Evolutionary conservation across 2,888 invertebrate species (phyloP).

Genomic region (Aphidoletes aphidimyza): DNA sequence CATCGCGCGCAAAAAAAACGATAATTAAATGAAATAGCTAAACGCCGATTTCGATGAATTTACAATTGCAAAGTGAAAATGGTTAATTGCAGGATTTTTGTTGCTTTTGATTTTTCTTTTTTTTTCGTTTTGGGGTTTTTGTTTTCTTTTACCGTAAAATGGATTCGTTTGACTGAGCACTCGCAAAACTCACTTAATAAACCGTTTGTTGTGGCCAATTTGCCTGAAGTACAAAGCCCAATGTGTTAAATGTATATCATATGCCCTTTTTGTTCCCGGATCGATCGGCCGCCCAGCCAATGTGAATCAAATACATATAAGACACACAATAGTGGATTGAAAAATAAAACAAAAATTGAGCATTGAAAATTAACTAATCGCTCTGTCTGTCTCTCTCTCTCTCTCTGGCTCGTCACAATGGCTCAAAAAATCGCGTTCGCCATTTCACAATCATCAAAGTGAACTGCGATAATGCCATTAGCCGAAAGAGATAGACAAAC

Average conservation of each 20-base stretch:
- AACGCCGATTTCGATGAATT: background rate
- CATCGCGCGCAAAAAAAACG: background rate
- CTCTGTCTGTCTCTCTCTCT: too few species aligned
- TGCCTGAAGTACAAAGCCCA: background rate
- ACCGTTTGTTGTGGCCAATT: background rate
- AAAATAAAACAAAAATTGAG: background rate
- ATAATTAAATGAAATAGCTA: conserved; percentile 13
- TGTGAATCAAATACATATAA: background rate
- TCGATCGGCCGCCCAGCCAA: too few species aligned
- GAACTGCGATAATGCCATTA: background rate
- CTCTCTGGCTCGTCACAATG: background rate
- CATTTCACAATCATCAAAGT: background rate
- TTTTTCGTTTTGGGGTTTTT: background rate
- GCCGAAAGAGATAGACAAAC: background rate
- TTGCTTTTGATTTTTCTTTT: background rate
- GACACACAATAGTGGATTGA: background rate
- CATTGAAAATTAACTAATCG: background rate
- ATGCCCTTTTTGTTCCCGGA: too few species aligned
- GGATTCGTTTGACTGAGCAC: background rate
- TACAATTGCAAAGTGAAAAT: background rate
- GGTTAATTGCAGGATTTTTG: background rate
- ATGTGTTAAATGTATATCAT: too few species aligned
- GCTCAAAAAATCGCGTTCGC: conserved; percentile 12
- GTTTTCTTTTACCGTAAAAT: background rate
- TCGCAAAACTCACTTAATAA: background rate